Evolutionary conservation across 2,888 invertebrate genomes (phyloP).

Genomic region (Halocaridina rubra): DNA sequence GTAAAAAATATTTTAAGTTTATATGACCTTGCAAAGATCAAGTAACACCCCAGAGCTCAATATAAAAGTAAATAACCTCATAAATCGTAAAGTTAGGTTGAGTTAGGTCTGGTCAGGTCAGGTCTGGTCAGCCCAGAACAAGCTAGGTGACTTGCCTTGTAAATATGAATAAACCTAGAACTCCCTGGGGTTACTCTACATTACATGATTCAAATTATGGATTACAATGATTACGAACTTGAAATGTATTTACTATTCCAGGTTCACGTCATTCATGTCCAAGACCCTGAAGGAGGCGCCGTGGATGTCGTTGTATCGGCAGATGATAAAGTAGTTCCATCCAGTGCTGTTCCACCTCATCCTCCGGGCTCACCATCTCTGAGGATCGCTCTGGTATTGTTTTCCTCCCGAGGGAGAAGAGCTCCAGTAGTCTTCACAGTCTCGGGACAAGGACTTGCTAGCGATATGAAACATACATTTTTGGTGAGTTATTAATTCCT

Average conservation of each 20-base stretch:
- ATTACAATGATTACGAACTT: no score
- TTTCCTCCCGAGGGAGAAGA: not conserved
- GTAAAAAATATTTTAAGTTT: no score
- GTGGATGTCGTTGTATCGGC: conserved; percentile 28
- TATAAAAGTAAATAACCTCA: no score
- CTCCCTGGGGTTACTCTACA: no score
- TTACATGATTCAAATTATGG: no score
- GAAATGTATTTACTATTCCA: not conserved
- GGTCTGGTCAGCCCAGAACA: no score
- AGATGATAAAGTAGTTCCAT: not conserved
- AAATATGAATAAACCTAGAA: no score
- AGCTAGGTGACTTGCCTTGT: no score
- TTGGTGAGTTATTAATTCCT: conserved; percentile 45
- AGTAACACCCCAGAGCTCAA: no score
- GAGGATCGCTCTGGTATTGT: conserved; percentile 18
- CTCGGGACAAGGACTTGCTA: not conserved
- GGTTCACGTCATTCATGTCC: conserved; percentile 28
- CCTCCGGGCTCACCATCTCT: not conserved
- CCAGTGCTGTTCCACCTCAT: not conserved
- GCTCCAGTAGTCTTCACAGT: conserved; percentile 37
- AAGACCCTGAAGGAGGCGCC: conserved; percentile 31
- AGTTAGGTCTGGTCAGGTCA: no score
- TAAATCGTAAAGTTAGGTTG: no score
- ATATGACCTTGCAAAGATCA: no score
- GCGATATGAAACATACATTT: conserved; percentile 22